Conservation (phyloP, 2,888 invertebrate genomes). For the Slavum lentiscoides region DNA sequence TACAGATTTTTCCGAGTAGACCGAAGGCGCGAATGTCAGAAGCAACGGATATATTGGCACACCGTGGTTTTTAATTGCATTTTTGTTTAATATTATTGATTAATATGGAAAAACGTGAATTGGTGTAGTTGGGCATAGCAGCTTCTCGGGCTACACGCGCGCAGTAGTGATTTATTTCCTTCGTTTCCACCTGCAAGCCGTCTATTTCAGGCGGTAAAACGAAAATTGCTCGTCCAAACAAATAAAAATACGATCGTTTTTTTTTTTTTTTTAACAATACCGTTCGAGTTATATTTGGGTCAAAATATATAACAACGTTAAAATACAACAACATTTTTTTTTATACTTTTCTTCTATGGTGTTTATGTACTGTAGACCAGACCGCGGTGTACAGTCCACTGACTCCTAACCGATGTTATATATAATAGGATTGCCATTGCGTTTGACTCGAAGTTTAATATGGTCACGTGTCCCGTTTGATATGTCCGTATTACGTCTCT, state of each 20-base stretch:
- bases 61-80: slow-evolving; percentile 17
- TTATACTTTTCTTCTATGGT: neutral
- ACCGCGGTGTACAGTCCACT: neutral
- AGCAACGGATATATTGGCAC: neutral
- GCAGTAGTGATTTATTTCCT: slow-evolving; percentile 24
- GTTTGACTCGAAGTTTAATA: slow-evolving; percentile 1
- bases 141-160: neutral
- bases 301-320: neutral
- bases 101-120: slow-evolving; percentile 13
- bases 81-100: slow-evolving; percentile 30
- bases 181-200: slow-evolving; percentile 7
- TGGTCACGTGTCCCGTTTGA: neutral
- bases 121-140: too few relatives aligned
- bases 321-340: neutral
- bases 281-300: neutral
- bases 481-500: neutral
- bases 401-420: neutral
- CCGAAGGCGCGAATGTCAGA: neutral
- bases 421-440: neutral
- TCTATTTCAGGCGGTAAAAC: slow-evolving; percentile 28
- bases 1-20: neutral
- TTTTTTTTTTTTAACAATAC: neutral
- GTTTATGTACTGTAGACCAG: neutral
- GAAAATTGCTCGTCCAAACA: slow-evolving; percentile 31
- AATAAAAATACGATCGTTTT: slow-evolving; percentile 26